Percentiles rank a stretch among this genome's conserved stretches.
Evolutionary conservation across 2,797 vertebrate species (phyloP).

Genomic region (Megalops cyprinoides): DNA sequence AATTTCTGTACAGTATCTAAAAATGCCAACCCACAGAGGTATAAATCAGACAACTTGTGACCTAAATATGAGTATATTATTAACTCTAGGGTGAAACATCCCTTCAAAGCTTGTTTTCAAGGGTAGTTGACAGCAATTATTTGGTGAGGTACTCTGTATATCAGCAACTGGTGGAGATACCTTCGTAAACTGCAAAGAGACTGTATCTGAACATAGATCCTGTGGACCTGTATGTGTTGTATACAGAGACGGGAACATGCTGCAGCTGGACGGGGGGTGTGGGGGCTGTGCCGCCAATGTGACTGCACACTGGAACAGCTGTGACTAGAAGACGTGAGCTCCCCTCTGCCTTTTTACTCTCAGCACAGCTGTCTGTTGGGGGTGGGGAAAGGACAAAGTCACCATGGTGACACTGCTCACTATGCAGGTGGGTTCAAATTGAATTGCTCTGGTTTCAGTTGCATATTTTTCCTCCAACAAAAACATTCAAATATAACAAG

Average conservation of each 20-base stretch:
- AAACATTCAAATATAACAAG: not conserved
- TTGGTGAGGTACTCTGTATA: no score
- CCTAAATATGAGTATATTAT: not conserved
- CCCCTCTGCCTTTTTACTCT: not conserved
- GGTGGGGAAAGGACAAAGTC: not conserved
- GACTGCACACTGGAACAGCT: conserved; percentile 43
- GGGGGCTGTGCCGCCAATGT: conserved; percentile 3
- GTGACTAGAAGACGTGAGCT: conserved; percentile 23
- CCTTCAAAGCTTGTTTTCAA: conserved; percentile 43
- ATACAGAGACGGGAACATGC: not conserved
- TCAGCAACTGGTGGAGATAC: not conserved
- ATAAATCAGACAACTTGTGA: not conserved
- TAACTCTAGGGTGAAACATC: conserved; percentile 7
- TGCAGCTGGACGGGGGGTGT: not conserved
- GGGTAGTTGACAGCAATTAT: conserved; percentile 39
- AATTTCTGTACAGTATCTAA: not conserved
- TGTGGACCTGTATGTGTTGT: no score
- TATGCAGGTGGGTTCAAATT: not conserved
- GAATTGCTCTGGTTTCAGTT: conserved; percentile 1
- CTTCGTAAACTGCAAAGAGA: no score
- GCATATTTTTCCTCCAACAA: not conserved
- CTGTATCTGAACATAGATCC: no score
- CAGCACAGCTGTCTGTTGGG: conserved; percentile 13
- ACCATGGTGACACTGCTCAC: not conserved
- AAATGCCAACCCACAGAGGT: not conserved